phyloP scores from a whole-genome alignment of 2,113 vertebrate species.

The Apus apus region DNA sequence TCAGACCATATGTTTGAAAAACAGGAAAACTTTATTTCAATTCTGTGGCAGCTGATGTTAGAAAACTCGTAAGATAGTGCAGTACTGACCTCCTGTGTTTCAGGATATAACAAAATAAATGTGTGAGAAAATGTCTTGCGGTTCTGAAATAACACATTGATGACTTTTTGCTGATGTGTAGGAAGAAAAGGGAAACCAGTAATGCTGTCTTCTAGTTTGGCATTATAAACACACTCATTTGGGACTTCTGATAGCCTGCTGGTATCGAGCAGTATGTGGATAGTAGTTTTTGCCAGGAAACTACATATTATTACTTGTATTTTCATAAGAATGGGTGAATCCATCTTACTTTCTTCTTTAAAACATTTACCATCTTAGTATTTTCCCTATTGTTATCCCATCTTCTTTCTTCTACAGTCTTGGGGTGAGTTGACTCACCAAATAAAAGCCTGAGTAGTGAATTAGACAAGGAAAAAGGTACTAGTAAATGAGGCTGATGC shows the following conservation, averaged over 20 bases:
- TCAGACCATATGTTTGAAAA: slow-evolving; percentile 46
- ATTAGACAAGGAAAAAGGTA: neutral
- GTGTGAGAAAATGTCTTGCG: neutral
- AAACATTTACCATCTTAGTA: neutral
- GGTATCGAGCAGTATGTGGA: neutral
- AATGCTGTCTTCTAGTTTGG: neutral
- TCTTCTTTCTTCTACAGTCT: neutral
- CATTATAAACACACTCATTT: neutral
- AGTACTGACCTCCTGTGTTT: slow-evolving; percentile 67
- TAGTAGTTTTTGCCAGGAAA: neutral
- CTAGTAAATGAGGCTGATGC: neutral
- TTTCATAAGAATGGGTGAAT: neutral
- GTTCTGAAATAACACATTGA: neutral
- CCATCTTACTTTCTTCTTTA: neutral
- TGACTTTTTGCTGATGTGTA: neutral
- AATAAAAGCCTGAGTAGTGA: neutral
- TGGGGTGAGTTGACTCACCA: neutral
- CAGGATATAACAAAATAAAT: slow-evolving; percentile 36
- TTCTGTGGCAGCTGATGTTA: neutral
- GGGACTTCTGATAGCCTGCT: neutral
- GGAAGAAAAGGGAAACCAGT: neutral
- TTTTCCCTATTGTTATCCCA: neutral
- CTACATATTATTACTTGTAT: neutral
- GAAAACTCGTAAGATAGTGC: slow-evolving; percentile 31
- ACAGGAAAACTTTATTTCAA: slow-evolving; percentile 22